These are phyloP conservation scores for Plecturocebus donacophilus DNA, from an alignment of 2,113 vertebrate genomes.

Conservation along the genomic window DNA sequence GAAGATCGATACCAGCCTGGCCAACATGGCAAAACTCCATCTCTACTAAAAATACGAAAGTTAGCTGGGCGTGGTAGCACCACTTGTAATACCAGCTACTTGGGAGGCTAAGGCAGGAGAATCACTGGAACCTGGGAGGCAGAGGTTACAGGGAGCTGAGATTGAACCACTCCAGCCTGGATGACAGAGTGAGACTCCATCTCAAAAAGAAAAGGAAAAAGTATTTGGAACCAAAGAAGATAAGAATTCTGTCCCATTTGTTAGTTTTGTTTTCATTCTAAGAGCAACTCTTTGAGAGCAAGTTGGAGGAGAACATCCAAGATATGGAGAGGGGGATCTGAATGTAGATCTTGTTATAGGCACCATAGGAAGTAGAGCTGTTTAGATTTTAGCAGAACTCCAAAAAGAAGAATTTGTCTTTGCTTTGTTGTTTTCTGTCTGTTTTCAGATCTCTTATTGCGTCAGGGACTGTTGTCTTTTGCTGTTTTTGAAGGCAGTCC, in stretches of 20 bases:
- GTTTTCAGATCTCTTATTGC: not conserved
- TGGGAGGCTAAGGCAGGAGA: too few relatives aligned
- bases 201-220: too few relatives aligned
- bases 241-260: not conserved
- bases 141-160: too few relatives aligned
- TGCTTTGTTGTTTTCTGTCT: not conserved
- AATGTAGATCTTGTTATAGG: not conserved
- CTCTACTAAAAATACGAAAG: too few relatives aligned
- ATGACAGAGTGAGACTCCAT: too few relatives aligned
- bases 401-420: not conserved
- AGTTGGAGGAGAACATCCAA: not conserved
- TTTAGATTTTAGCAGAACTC: constrained; percentile 11
- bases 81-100: too few relatives aligned
- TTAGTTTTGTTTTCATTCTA: not conserved
- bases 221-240: not conserved
- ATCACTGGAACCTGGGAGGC: too few relatives aligned
- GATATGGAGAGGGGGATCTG: not conserved
- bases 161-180: too few relatives aligned
- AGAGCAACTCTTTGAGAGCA: not conserved
- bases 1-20: too few relatives aligned
- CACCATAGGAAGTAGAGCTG: not conserved
- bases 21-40: too few relatives aligned
- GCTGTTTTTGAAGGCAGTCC: not conserved
- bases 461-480: not conserved
- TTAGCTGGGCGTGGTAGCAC: too few relatives aligned